Evolutionary conservation across 2,888 invertebrate species (phyloP).

Genomic region (Anticlea derivata): DNA sequence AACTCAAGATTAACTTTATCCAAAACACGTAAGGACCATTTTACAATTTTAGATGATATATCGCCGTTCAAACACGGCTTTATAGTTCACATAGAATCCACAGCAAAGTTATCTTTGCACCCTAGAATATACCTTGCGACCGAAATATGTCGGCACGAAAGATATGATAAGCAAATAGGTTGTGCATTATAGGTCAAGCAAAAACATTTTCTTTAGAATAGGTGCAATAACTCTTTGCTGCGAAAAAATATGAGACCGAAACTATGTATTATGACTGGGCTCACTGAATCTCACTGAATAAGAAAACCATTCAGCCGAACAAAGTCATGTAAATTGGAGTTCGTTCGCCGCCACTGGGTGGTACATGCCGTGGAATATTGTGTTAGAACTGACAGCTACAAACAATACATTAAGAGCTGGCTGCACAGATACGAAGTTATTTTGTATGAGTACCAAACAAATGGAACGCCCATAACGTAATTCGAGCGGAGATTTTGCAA

Average conservation of each 20-base stretch:
- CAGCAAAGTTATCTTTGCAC: too few species aligned
- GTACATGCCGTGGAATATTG: conserved; percentile 16
- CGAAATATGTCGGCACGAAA: too few species aligned
- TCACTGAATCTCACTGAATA: conserved; percentile 33
- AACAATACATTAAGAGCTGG: conserved; percentile 1
- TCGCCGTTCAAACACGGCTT: too few species aligned
- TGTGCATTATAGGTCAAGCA: conserved; percentile 20
- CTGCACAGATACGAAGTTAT: neutral
- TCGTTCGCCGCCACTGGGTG: conserved; percentile 26
- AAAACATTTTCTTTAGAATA: conserved; percentile 26
- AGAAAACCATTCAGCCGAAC: conserved; percentile 36
- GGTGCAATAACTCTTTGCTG: conserved; percentile 27
- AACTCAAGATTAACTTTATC: too few species aligned
- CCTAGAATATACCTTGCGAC: too few species aligned
- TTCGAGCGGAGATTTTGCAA: too few species aligned
- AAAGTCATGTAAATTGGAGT: conserved; percentile 38
- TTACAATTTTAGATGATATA: too few species aligned
- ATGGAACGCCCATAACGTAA: too few species aligned
- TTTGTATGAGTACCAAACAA: neutral
- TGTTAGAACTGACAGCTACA: conserved; percentile 17
- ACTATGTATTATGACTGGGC: conserved; percentile 28
- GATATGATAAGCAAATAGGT: conserved; percentile 9
- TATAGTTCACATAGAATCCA: too few species aligned
- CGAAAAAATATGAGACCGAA: conserved; percentile 27
- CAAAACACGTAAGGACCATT: too few species aligned